A percentile compares a stretch with the other conserved stretches of the same genome.
phyloP scores from a whole-genome alignment of 2,113 vertebrate genomes.

The Atlantisia rogersi region DNA sequence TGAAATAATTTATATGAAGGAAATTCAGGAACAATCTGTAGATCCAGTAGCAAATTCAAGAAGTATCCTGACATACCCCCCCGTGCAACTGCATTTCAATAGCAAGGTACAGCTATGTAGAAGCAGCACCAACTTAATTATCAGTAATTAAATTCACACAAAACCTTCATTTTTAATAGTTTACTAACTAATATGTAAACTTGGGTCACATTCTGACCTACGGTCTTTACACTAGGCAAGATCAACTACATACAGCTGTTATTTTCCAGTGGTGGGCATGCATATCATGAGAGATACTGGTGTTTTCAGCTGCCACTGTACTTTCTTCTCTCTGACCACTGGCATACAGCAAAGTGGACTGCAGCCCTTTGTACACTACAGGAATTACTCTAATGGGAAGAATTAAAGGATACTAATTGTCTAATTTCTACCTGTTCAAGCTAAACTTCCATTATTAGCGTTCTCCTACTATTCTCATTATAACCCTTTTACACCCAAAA shows the following conservation, averaged over 20 bases:
- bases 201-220: background rate
- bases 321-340: background rate
- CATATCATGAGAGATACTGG: accelerated
- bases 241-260: background rate
- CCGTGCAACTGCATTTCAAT: background rate
- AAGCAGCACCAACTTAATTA: background rate
- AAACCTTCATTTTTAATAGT: background rate
- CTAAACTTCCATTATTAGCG: background rate
- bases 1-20: background rate
- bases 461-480: background rate
- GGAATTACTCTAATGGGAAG: background rate
- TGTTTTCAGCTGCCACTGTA: background rate
- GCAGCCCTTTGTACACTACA: background rate
- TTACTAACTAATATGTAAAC: background rate
- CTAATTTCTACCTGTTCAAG: background rate
- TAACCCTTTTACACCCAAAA: background rate
- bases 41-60: background rate
- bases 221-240: background rate
- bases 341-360: accelerated
- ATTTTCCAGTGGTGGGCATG: background rate
- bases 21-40: background rate
- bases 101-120: background rate
- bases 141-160: background rate
- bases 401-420: background rate
- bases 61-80: background rate